Conservation (phyloP, 2,113 vertebrate genomes). For the Isurus oxyrinchus region DNA sequence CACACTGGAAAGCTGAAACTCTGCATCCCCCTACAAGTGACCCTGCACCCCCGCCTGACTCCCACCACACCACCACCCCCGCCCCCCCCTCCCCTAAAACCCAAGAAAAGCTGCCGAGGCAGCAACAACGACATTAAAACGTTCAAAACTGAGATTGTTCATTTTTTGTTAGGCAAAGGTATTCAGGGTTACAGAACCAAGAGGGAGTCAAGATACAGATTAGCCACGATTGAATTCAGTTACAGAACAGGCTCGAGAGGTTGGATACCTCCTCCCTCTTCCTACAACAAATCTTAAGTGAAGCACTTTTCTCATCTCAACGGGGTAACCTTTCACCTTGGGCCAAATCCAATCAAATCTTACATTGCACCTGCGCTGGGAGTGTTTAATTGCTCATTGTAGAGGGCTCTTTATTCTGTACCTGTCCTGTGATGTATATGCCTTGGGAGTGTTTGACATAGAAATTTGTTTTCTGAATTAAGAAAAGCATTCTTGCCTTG, state of each 20-base stretch:
- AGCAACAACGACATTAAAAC: background rate
- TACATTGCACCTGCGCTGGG: background rate
- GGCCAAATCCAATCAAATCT: background rate
- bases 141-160: background rate
- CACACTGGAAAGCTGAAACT: background rate
- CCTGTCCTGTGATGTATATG: background rate
- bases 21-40: background rate
- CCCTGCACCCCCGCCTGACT: too few relatives aligned
- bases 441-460: background rate
- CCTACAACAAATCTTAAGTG: background rate
- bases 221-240: background rate
- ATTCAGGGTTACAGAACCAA: background rate
- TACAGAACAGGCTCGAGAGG: background rate
- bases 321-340: background rate
- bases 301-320: background rate
- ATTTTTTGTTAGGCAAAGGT: background rate
- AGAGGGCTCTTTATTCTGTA: background rate
- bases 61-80: too few relatives aligned
- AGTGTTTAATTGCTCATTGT: background rate
- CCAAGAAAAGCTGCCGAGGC: background rate
- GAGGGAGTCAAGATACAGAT: background rate
- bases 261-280: background rate
- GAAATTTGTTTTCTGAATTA: background rate
- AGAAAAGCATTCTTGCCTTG: background rate
- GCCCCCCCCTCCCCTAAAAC: background rate